These are phyloP conservation scores for Pristionchus exspectatus DNA, from an alignment of 2,888 invertebrate species.

Conservation along the genomic window DNA sequence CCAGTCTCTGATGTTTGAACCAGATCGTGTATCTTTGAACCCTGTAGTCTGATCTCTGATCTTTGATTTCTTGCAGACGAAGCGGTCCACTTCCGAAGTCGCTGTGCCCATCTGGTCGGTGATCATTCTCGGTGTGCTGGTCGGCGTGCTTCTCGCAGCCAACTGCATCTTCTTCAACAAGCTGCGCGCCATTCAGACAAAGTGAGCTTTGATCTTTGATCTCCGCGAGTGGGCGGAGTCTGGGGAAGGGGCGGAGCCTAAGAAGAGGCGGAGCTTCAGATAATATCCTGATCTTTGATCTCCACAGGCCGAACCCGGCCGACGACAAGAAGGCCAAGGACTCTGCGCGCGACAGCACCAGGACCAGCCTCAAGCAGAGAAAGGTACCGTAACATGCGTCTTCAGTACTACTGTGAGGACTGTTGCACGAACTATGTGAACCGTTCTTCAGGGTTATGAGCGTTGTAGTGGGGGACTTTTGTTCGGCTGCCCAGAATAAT, in stretches of 20 bases:
- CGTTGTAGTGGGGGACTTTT: no score
- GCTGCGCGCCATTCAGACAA: neutral
- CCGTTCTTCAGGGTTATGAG: no score
- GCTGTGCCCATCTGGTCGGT: neutral
- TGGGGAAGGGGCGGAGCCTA: neutral
- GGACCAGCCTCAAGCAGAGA: neutral
- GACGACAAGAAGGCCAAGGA: neutral
- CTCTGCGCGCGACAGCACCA: neutral
- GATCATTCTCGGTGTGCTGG: neutral
- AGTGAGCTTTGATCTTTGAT: neutral
- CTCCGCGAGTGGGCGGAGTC: neutral
- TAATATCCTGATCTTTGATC: conserved; percentile 24
- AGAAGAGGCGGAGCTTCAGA: neutral
- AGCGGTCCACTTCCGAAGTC: neutral
- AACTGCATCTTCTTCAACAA: conserved; percentile 46
- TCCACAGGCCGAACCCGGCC: neutral
- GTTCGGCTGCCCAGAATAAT: no score
- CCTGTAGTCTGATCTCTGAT: conserved; percentile 15
- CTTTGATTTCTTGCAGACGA: neutral
- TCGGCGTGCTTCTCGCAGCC: neutral
- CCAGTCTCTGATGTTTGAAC: neutral
- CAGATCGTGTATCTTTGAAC: neutral
- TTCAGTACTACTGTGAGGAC: no score
- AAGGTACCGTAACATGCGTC: neutral
- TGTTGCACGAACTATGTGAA: no score